phyloP scores from a whole-genome alignment of 2,797 vertebrate species.

The Arrhamphus sclerolepis region DNA sequence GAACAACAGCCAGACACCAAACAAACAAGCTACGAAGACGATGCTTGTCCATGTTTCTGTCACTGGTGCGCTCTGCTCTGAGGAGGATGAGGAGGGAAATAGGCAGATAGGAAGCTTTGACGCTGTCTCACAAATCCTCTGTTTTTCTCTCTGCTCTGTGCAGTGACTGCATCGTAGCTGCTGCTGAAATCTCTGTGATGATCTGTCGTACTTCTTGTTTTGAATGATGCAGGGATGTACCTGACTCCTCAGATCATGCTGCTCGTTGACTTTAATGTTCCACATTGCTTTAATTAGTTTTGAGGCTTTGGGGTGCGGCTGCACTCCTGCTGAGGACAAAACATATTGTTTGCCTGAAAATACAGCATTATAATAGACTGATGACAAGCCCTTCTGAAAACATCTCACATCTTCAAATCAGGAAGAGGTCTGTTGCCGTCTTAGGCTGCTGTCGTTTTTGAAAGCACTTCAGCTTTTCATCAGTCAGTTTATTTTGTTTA shows the following conservation, averaged over 20 bases:
- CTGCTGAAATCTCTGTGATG: too few species aligned
- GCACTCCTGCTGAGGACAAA: constrained; percentile 1
- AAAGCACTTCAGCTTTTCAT: constrained; percentile 22
- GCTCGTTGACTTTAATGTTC: constrained; percentile 39
- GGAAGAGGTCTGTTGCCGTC: constrained; percentile 3
- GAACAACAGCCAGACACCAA: too few species aligned
- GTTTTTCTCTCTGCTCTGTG: too few species aligned
- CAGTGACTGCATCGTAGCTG: too few species aligned
- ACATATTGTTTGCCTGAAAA: constrained; percentile 1
- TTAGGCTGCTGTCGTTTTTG: constrained; percentile 10
- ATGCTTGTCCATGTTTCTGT: too few species aligned
- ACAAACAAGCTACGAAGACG: too few species aligned
- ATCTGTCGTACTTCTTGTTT: too few species aligned
- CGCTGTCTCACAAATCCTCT: too few species aligned
- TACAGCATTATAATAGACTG: constrained; percentile 11
- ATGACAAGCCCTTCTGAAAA: constrained; percentile 10
- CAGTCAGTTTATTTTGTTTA: constrained; percentile 43
- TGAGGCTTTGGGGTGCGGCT: constrained; percentile 11
- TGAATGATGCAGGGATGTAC: constrained; percentile 1
- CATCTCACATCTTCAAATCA: constrained; percentile 21
- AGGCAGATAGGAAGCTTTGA: too few species aligned
- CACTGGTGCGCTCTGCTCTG: too few species aligned
- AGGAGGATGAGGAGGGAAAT: too few species aligned
- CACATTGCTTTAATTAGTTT: constrained; percentile 30
- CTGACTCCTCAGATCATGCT: constrained; percentile 23